A percentile compares a stretch with the other conserved stretches of the same genome.
Conservation (phyloP, 2,797 vertebrate genomes). For the Neosalanx taihuensis region DNA sequence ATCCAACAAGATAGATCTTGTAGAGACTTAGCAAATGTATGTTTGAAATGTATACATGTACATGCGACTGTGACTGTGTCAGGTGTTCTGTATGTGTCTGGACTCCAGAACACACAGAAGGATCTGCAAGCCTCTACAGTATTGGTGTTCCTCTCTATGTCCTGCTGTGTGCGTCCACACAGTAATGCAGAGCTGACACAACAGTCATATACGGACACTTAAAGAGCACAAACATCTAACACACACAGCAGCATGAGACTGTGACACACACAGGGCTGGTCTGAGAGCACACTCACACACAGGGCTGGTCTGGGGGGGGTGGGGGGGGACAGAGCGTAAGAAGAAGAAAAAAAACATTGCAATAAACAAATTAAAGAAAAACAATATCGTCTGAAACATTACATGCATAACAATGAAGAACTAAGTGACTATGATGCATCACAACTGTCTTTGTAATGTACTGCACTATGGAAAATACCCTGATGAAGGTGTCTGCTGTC, state of each 20-base stretch:
- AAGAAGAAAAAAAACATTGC: slow-evolving; percentile 3
- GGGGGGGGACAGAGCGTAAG: neutral
- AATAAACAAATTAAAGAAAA: neutral
- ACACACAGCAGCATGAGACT: no score
- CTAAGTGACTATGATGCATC: slow-evolving; percentile 11
- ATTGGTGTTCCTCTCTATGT: neutral
- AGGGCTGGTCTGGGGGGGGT: no score
- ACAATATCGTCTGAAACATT: neutral
- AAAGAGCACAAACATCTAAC: no score
- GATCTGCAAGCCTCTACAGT: neutral
- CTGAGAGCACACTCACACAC: no score
- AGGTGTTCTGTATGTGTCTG: neutral
- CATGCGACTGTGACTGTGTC: slow-evolving; percentile 19
- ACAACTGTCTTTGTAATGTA: slow-evolving; percentile 25
- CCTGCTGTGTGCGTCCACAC: no score
- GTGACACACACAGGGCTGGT: no score
- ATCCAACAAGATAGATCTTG: slow-evolving; percentile 22
- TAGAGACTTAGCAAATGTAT: neutral
- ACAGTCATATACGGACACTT: no score
- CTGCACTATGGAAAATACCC: slow-evolving; percentile 30
- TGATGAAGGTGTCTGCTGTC: slow-evolving; percentile 16
- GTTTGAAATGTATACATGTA: slow-evolving; percentile 23
- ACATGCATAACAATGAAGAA: slow-evolving; percentile 24
- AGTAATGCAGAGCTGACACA: no score
- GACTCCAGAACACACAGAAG: neutral